Evolutionary conservation across 1,140 invertebrate species (phyloP).

Genomic region (Hypsibius dujardini): DNA sequence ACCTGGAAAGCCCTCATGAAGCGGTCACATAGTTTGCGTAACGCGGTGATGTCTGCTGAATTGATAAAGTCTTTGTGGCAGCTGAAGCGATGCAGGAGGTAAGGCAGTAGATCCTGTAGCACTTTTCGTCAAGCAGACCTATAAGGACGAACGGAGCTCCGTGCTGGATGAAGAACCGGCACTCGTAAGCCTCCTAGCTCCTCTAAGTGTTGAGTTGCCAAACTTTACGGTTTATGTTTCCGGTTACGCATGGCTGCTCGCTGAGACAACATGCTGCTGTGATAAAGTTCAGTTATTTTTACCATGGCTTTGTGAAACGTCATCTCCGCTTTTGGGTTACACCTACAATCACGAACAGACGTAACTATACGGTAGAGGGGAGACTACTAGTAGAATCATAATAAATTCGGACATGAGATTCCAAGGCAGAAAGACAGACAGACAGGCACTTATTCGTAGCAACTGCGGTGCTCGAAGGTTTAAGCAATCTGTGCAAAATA

Average conservation of each 20-base stretch:
- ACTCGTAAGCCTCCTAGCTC: neutral
- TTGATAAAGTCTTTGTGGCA: neutral
- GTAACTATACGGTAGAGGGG: too few relatives aligned
- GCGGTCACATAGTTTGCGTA: neutral
- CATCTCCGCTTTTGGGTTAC: too few relatives aligned
- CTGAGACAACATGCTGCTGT: too few relatives aligned
- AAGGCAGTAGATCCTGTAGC: neutral
- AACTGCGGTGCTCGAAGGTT: neutral
- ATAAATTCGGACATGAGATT: too few relatives aligned
- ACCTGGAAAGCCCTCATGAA: neutral
- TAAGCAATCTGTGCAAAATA: neutral
- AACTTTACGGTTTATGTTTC: neutral
- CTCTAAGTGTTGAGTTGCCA: neutral
- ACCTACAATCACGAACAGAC: too few relatives aligned
- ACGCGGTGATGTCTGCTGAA: neutral
- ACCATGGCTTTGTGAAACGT: too few relatives aligned
- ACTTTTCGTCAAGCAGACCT: neutral
- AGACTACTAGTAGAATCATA: too few relatives aligned
- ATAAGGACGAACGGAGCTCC: neutral
- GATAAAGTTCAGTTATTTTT: too few relatives aligned
- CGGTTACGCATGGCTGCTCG: neutral
- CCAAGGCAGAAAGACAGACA: too few relatives aligned
- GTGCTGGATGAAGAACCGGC: neutral
- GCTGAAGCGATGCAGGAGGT: neutral
- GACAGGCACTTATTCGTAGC: neutral